Evolutionary conservation across 1,140 invertebrate genomes (phyloP).

Genomic region (Teleogryllus occipitalis): DNA sequence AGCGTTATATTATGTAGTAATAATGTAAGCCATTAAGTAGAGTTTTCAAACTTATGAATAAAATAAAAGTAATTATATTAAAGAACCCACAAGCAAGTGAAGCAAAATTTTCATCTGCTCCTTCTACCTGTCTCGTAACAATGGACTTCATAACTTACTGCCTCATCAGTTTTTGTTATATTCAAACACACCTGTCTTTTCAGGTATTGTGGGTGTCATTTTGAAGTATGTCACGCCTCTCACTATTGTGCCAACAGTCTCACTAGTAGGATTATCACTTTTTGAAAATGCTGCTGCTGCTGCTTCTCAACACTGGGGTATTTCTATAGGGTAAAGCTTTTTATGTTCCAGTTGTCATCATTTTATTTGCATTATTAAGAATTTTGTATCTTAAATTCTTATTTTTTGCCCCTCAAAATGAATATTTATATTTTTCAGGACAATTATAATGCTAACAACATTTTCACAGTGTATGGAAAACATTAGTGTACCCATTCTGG

Average conservation of each 20-base stretch:
- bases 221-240: constrained; percentile 68
- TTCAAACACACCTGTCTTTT: not conserved
- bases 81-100: no score
- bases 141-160: no score
- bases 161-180: no score
- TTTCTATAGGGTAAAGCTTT: constrained; percentile 56
- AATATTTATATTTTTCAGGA: constrained; percentile 46
- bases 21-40: no score
- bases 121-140: no score
- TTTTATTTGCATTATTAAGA: not conserved
- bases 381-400: not conserved
- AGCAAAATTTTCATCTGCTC: no score
- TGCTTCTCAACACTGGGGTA: constrained; percentile 71
- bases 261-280: constrained; percentile 67
- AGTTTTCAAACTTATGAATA: no score
- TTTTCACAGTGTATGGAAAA: constrained; percentile 74
- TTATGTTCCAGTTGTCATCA: constrained; percentile 11
- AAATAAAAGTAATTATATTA: no score
- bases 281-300: constrained; percentile 68
- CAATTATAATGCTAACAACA: constrained; percentile 66
- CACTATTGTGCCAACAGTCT: constrained; percentile 72
- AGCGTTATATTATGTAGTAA: no score
- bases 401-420: not conserved
- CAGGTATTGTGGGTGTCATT: constrained; percentile 62
- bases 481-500: constrained; percentile 53